Percentiles rank a stretch among this genome's conserved stretches.
These are phyloP conservation scores for Acronicta psi DNA, from an alignment of 2,888 invertebrate genomes.

Conservation along the genomic window DNA sequence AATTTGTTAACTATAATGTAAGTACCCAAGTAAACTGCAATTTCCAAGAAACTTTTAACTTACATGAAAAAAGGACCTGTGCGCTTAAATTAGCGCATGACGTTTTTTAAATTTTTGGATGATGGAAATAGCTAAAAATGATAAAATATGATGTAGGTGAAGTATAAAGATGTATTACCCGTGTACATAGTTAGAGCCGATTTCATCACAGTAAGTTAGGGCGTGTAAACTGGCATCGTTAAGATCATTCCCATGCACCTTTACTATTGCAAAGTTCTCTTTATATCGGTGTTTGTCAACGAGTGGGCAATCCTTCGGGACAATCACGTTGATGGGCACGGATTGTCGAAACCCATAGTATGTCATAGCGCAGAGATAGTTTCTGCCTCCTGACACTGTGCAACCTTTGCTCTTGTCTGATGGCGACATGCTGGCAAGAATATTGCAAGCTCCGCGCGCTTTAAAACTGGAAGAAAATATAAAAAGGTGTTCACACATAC, in stretches of 20 bases:
- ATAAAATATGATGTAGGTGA: slow-evolving; percentile 2
- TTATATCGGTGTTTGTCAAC: slow-evolving; percentile 64
- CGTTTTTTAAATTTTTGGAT: too few species aligned
- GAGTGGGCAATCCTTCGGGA: slow-evolving; percentile 66
- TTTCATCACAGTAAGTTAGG: slow-evolving; percentile 64
- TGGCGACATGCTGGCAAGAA: slow-evolving; percentile 59
- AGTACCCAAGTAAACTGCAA: too few species aligned
- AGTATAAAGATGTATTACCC: slow-evolving; percentile 61
- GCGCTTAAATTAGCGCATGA: too few species aligned
- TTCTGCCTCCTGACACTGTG: slow-evolving; percentile 68
- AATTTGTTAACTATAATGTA: too few species aligned
- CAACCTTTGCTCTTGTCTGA: slow-evolving; percentile 66
- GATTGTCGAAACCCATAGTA: slow-evolving; percentile 67
- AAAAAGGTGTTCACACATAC: too few species aligned
- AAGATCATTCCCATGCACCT: slow-evolving; percentile 64
- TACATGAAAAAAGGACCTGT: too few species aligned
- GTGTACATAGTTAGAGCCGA: slow-evolving; percentile 67
- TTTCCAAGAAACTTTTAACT: too few species aligned
- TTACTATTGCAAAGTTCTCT: slow-evolving; percentile 69
- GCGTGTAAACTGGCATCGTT: slow-evolving; percentile 70
- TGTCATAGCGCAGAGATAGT: slow-evolving; percentile 68
- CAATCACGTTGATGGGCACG: slow-evolving; percentile 68
- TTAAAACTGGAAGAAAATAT: slow-evolving; percentile 62
- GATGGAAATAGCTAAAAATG: too few species aligned
- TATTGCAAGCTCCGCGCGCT: slow-evolving; percentile 70